Base-by-base conservation (phyloP, 1,140 invertebrate species). In the Leptinotarsa texana region DNA sequence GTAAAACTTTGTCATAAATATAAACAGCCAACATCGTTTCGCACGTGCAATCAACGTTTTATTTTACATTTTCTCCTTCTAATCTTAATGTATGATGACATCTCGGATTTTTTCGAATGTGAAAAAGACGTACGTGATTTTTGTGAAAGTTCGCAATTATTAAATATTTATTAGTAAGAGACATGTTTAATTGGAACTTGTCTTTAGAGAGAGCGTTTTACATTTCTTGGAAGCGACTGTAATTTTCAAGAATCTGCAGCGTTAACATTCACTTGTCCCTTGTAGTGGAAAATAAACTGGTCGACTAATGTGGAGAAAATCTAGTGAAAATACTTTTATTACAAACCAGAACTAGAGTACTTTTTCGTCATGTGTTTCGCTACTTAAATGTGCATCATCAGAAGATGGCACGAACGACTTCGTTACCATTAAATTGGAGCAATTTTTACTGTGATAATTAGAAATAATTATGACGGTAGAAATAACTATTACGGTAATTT, bases 51-150 rank as follows among this genome's bases (percentile, higher is more conserved):
- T 72, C 18, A 11, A 17, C 18, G 67, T 69, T 49, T 69, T 48
- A 72, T 72, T 72, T 72, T 72, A 72, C 69, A 27, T 24, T 72
- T 72, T 72, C 69, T 72, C 69, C 69, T 57, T 63, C 69, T 72
- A 72, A 72, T 72, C 69, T 72, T 72, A 72, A 72, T 61, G 49
- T 72, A 72, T 24, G 69, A 72, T 72, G 69, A 72, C 69, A 72
- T 72, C 69, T 57, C 13, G 49, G 22, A 24, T 72, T 72, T 72
- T 69, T 51, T 69, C 42, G 33, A 48, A 22, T 48, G 17, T 13
- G 68, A 69, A 69, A 69, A 61, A 72, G 49, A 72, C 33, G 69
- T 11, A 47, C 49, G 47, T 18, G 24, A 57, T 72, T 72, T 72
- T 72, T 72, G 69, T 72, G 69, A 72, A 72, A 72, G 69, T 72